Evolutionary conservation across 2,888 invertebrate genomes (phyloP).

Genomic region (Eupithecia insigniata): DNA sequence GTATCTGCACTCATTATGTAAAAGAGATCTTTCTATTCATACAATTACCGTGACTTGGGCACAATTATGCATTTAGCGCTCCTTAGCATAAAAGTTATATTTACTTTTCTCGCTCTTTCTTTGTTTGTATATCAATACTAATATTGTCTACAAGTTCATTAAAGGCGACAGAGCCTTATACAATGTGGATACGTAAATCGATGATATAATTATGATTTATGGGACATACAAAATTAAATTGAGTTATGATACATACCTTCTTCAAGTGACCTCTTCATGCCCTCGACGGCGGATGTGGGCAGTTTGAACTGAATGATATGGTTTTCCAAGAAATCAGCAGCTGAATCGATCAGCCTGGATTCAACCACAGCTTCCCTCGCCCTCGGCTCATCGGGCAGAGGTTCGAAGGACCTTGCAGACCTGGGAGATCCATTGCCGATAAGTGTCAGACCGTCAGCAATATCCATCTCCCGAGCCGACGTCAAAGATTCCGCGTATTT

Average conservation of each 20-base stretch:
- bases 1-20: constrained; percentile 24
- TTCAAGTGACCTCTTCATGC: constrained; percentile 90
- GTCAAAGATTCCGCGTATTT: constrained; percentile 86
- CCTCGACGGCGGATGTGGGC: constrained; percentile 88
- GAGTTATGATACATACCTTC: constrained; percentile 85
- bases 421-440: constrained; percentile 81
- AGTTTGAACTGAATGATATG: constrained; percentile 92
- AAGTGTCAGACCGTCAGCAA: constrained; percentile 86
- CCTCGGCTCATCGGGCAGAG: constrained; percentile 88
- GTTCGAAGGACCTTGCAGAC: constrained; percentile 85
- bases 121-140: not conserved
- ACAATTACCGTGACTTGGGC: constrained; percentile 20
- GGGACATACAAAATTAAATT: not conserved
- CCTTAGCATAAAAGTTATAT: constrained; percentile 33
- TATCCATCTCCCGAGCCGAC: constrained; percentile 82
- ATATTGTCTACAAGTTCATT: not conserved
- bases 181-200: not conserved
- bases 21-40: constrained; percentile 24
- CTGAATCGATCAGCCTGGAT: constrained; percentile 88
- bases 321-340: constrained; percentile 90
- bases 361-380: constrained; percentile 90
- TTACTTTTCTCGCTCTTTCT: constrained; percentile 21
- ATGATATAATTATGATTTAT: not conserved
- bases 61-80: constrained; percentile 40
- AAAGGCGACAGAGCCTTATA: not conserved